Evolutionary conservation across 1,140 invertebrate species (phyloP), one percentile per base, ranked within the genome.

Genomic region (Sycophaga agraensis): DNA sequence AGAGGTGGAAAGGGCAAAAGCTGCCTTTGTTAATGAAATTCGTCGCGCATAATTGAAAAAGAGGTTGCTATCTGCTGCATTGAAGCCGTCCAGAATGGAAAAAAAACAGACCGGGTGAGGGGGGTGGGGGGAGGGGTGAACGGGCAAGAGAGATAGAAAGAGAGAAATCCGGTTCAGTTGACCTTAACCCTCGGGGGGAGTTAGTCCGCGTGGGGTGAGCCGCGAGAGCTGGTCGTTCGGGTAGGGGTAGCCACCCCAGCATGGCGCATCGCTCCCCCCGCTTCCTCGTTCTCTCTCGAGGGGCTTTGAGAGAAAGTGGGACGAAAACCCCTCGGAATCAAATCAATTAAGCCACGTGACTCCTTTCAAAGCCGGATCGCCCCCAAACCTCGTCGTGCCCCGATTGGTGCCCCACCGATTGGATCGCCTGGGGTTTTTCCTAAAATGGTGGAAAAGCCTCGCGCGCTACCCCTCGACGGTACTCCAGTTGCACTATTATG

Each of bases 261-360:
- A 51, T 59, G 48, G 40, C 48, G n/a, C n/a, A n/a, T n/a, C n/a
- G n/a, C n/a, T n/a, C n/a, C n/a, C n/a, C n/a, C n/a, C n/a, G n/a
- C n/a, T n/a, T n/a, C n/a, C n/a, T n/a, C n/a, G n/a, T n/a, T n/a
- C n/a, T n/a, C n/a, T n/a, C n/a, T n/a, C n/a, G n/a, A n/a, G n/a
- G n/a, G n/a, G n/a, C n/a, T n/a, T n/a, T n/a, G n/a, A n/a, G n/a
- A n/a, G 48, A 56, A 63, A 63, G 54, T 63, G 54, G 53, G 37
- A 49, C 48, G 61, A 57, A 63, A 63, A 48, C 19, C 61, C 54
- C 46, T 63, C 39, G 53, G 53, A 63, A 63, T 56, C 61, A 53
- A 63, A 63, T 63, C 54, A 63, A 63, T 58, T 63, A 53, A 58
- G 54, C 46, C 39, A 51, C 54, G 61, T 58, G 59, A 62, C 35